Percentiles rank a stretch among this genome's conserved stretches.
phyloP scores from a whole-genome alignment of 35 echinoderm and acorn worm species.

The Heliocidaris tuberculata region DNA sequence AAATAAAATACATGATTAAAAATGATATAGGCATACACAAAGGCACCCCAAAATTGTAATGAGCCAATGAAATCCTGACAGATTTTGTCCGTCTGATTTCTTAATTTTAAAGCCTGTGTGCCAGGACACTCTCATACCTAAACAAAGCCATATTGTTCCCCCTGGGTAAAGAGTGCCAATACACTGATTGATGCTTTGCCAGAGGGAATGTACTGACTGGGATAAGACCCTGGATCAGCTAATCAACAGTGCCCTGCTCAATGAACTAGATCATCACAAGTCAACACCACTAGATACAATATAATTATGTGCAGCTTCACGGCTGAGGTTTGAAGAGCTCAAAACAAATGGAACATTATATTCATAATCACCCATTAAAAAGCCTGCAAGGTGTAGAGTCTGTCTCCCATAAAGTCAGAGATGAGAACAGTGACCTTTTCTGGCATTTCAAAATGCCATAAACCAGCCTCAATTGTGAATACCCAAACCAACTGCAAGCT shows the following conservation, averaged over 20 bases:
- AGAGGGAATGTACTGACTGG: not conserved
- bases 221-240: not conserved
- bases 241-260: not conserved
- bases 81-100: no score
- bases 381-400: not conserved
- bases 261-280: not conserved
- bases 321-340: not conserved
- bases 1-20: no score
- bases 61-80: no score
- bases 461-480: not conserved
- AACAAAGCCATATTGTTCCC: no score
- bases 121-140: no score
- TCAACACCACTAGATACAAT: not conserved
- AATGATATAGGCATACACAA: no score
- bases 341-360: not conserved
- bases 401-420: not conserved
- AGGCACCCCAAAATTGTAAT: no score
- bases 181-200: not conserved
- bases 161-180: no score
- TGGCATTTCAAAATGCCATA: not conserved
- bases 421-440: slow-evolving; percentile 3
- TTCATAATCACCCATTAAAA: not conserved
- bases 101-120: no score
- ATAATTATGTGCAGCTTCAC: not conserved
- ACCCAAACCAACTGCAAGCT: not conserved